Conservation (phyloP, 2,797 vertebrate species). For the Eupleurogrammus muticus region DNA sequence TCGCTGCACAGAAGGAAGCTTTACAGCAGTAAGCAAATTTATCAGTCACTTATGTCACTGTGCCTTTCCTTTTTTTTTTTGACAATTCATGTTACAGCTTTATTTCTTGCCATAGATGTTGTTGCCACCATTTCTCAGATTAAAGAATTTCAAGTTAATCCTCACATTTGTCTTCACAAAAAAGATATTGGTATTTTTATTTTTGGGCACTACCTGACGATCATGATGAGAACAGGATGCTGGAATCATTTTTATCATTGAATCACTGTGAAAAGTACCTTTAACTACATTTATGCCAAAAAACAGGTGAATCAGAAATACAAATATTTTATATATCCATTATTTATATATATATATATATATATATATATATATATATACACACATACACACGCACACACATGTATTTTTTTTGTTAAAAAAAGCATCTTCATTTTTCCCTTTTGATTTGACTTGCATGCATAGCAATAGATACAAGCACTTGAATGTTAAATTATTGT, state of each 20-base stretch:
- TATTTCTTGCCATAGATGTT: neutral
- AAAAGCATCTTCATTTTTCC: neutral
- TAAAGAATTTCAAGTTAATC: neutral
- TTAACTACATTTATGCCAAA: neutral
- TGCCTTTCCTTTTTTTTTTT: neutral
- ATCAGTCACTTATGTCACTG: constrained; percentile 1
- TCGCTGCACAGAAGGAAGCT: constrained; percentile 88
- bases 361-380: too few relatives aligned
- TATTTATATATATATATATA: too few relatives aligned
- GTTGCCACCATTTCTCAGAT: neutral
- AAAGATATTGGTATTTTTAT: neutral
- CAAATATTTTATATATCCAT: too few relatives aligned
- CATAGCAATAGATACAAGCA: neutral
- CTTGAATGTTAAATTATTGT: constrained; percentile 6
- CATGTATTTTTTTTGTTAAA: neutral
- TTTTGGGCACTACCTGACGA: neutral
- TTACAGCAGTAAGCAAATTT: constrained; percentile 90
- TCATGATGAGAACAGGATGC: neutral
- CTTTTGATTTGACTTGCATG: neutral
- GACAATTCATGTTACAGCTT: neutral
- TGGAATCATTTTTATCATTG: neutral
- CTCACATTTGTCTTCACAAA: neutral
- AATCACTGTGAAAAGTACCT: neutral
- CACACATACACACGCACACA: too few relatives aligned
- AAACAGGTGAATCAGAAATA: neutral